Evolutionary conservation across 2,797 vertebrate genomes (phyloP), one percentile per base, ranked within the genome.

Genomic region (Dermochelys coriacea): DNA sequence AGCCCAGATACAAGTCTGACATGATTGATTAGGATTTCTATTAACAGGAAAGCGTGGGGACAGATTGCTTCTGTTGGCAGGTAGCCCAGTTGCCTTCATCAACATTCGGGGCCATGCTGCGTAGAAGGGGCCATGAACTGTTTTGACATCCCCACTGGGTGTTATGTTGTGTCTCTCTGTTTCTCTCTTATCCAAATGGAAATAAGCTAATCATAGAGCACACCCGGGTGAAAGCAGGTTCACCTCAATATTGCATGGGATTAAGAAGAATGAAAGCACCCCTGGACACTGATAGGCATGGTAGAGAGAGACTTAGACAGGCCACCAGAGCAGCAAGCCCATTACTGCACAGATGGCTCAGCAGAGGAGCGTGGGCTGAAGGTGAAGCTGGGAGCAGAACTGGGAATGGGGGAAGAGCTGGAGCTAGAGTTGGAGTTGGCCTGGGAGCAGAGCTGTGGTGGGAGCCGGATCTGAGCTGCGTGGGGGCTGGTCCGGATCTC

Each of bases 201-300:
- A 78, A 25, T 27, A 68, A 91, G 61, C 54, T 94, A 88, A 89
- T 94, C 83, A 81, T 49, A 95, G 71, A 45, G 84, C 81, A 31
- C 86, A 1, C 52, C 61, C 45, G 55, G 61, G 37, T 41, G 84
- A 87, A 61, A 90, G 45, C 19, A 18, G 4, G 68, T 90, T 87
- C 85, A 61, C 11, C 93, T 81, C 86, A 93, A 85, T 27, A 77
- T 57, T 82, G 86, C 71, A 47, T 52, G 47, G 64, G 57, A 88
- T 92, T 93, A 71, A 37, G 79, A 79, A 37, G 79, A 89, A 16
- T 12, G 47, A 54, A 71, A 88, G 14, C 2, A 1, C 8, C 1
- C 0, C 64, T 91, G 92, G 80, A 90, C 81, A 80, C 64, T 59
- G 86, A 31, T 80, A 84, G 79, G 82, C 57, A 2, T 71, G 84